Evolutionary conservation across 92 coral and sea anemone genomes (phyloP), one percentile per base, ranked within the genome.

Genomic region (Phenganax stokvisi): DNA sequence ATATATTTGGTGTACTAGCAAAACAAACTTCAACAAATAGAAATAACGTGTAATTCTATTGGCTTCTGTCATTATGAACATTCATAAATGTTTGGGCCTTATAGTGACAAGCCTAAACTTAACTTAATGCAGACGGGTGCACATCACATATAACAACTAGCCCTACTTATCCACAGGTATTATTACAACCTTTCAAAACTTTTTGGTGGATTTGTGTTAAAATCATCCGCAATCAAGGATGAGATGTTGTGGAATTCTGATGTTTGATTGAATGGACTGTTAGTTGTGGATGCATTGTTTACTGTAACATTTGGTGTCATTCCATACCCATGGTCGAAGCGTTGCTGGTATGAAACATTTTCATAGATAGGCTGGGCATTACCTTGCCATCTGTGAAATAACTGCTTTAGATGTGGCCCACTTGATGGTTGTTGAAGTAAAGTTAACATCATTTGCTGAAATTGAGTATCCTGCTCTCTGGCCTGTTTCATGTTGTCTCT

Each of bases 401-500:
- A 51, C 12, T 73, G 78, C 11, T 54, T 51, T 73, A 31, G 16
- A 51, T 53, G 37, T 17, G 52, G 56, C 17, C 62, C 31, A 10
- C 29, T n/a, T 8, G 27, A 11, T 73, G 6, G 78, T 73, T 71
- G 75, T 27, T 71, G 75, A 71, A 71, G 56, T 53, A 27, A 9
- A 30, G 80, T 52, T 44, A 76, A 29, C 80, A 76, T 76, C 54
- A 76, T 20, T 59, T 57, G 80, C 17, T 76, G 67, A 59, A 76
- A 57, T 54, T 28, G 59, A 51, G 10, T 56, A 30, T 76, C 80
- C n/a, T 76, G 80, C 47, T 76, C 80, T 30, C 67, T 76, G 2
- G 80, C 54, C 29, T 58, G 80, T 57, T 57, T 56, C 80, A 76
- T 76, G 56, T 76, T 54, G 9, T 76, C 80, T 20, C 80, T 76